phyloP scores from a whole-genome alignment of 2,797 vertebrate genomes.

The Vespertilio murinus region DNA sequence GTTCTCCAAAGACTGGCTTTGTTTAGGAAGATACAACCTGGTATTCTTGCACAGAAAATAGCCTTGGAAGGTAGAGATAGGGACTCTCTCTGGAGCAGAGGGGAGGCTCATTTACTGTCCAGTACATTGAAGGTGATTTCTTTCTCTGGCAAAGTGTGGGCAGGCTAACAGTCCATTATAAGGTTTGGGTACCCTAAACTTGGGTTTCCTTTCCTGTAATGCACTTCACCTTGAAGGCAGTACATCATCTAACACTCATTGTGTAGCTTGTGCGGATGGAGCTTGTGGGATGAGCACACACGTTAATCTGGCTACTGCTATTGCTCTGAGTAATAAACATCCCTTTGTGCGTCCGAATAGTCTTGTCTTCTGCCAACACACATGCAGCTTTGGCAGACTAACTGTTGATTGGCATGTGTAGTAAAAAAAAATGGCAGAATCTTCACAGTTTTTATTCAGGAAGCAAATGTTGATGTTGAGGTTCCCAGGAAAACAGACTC shows the following conservation, averaged over 20 bases:
- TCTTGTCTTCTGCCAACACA: neutral
- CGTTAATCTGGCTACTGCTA: neutral
- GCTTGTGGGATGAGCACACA: neutral
- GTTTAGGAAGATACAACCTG: neutral
- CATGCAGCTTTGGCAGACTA: neutral
- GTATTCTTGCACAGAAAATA: neutral
- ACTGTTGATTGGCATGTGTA: neutral
- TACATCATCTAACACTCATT: neutral
- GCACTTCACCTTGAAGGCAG: neutral
- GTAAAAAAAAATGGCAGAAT: neutral
- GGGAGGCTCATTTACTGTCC: neutral
- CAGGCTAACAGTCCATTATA: neutral
- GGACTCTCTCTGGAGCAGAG: neutral
- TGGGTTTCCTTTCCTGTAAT: neutral
- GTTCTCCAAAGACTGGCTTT: neutral
- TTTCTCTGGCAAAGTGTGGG: neutral
- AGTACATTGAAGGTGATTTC: neutral
- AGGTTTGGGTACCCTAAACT: neutral
- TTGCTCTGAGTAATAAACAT: neutral
- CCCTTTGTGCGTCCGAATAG: neutral
- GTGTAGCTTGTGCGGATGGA: neutral
- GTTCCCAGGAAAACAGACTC: neutral
- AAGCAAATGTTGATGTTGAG: neutral
- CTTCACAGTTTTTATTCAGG: neutral
- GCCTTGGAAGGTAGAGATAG: neutral